Evolutionary conservation across 2,113 vertebrate species (phyloP), one percentile per base, ranked within the genome.

Genomic region (Tragelaphus scriptus): DNA sequence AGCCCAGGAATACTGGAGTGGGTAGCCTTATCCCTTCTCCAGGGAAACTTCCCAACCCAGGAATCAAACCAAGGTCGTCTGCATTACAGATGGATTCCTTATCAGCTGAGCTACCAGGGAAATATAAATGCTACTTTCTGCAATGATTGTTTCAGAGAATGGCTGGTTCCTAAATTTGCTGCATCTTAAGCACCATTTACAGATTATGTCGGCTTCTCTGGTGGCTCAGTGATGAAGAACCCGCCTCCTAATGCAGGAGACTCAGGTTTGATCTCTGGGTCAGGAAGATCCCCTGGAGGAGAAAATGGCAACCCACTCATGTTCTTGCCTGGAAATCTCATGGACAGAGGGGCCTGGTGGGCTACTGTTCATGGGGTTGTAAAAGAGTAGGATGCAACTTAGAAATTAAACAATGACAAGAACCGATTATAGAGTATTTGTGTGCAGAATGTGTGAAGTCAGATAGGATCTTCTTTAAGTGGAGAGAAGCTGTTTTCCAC

Each of bases 351-450:
- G 32, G 32, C 16, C 65, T 68, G 32, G 32, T 68, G 32, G 32
- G 16, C 65, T 36, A 36, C 65, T 9, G 17, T 68, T n/a, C 63
- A n/a, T 9, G 32, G 32, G 16, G 63, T 36, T 10, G 65, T n/a
- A 68, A 68, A 68, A 68, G 65, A 68, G 17, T 68, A n/a, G 17
- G 8, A 19, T 0, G 0, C 1, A 0, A 36, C 8, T 19, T 68
- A 36, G 32, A 68, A 32, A 68, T 17, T 68, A 5, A 68, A 36
- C 65, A 21, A 68, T 7, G 7, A n/a, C 16, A 19, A 10, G 32
- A 68, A 32, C 6, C 53, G 28, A 30, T 58, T 56, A 25, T 17
- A 59, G 49, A 51, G 16, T 47, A 44, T 12, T 30, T 25, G 51
- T 15, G 36, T 5, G 49, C 44, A 90, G 47, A 92, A 28, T n/a